phyloP scores from a whole-genome alignment of 2,888 invertebrate species.

The Drosophila cognata region DNA sequence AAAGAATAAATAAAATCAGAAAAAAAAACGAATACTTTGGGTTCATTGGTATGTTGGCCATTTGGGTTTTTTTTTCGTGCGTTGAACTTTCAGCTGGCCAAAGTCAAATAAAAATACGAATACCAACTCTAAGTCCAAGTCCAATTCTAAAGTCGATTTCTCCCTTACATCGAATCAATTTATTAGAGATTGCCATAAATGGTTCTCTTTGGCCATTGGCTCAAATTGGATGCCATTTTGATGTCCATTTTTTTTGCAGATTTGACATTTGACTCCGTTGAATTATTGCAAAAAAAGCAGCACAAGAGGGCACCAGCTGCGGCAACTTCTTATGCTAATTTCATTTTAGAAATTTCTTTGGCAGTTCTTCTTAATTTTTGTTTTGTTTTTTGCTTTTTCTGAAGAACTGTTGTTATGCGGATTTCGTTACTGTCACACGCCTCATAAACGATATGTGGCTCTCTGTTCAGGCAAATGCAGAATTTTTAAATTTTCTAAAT shows the following conservation, averaged over 20 bases:
- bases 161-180: conserved; percentile 54
- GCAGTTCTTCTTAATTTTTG: conserved; percentile 28
- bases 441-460: conserved; percentile 33
- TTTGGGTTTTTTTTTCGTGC: conserved; percentile 42
- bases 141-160: conserved; percentile 37
- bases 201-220: conserved; percentile 11
- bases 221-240: conserved; percentile 14
- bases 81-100: conserved; percentile 74
- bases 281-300: conserved; percentile 22
- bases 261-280: conserved; percentile 59
- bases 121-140: not conserved
- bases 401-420: conserved; percentile 40
- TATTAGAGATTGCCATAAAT: conserved; percentile 52
- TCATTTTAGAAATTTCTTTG: conserved; percentile 43
- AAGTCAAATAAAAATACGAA: conserved; percentile 21
- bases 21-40: conserved; percentile 6
- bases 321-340: conserved; percentile 55
- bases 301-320: conserved; percentile 10
- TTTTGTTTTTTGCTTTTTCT: not conserved
- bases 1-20: conserved; percentile 18
- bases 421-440: conserved; percentile 36
- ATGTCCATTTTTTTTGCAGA: conserved; percentile 32
- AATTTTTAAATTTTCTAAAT: conserved; percentile 25
- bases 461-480: conserved; percentile 21
- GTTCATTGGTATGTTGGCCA: conserved; percentile 32